These are phyloP conservation scores for Chironomus tepperi DNA, from an alignment of 1,140 invertebrate genomes.

Conservation along the genomic window DNA sequence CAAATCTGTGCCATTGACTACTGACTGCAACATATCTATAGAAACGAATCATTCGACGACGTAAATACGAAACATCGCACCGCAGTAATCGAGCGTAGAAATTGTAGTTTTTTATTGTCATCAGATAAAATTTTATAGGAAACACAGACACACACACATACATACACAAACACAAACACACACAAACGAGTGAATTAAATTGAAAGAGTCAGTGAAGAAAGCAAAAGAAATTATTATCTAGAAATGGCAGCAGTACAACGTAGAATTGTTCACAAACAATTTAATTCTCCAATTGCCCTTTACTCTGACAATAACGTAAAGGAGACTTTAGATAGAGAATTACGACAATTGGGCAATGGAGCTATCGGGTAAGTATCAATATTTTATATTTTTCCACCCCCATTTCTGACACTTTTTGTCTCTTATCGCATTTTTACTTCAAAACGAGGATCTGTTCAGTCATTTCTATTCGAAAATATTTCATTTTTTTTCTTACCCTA, in stretches of 20 bases:
- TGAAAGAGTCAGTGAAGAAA: constrained; percentile 23
- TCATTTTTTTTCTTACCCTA: too few relatives aligned
- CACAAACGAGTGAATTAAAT: background rate
- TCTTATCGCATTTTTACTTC: too few relatives aligned
- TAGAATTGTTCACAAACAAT: constrained; percentile 73
- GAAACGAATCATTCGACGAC: constrained; percentile 17
- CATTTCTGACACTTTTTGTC: too few relatives aligned
- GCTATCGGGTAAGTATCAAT: constrained; percentile 58
- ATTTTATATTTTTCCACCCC: background rate
- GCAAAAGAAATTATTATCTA: constrained; percentile 22
- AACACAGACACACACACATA: background rate
- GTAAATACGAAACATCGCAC: background rate
- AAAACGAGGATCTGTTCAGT: too few relatives aligned
- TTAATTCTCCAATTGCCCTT: constrained; percentile 79
- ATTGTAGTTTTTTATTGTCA: constrained; percentile 20
- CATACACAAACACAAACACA: background rate
- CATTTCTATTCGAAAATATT: too few relatives aligned
- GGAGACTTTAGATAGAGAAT: constrained; percentile 67
- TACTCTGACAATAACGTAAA: constrained; percentile 75
- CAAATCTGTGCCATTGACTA: too few relatives aligned
- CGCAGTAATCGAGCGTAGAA: constrained; percentile 18
- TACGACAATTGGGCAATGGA: constrained; percentile 64
- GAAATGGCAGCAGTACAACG: constrained; percentile 50
- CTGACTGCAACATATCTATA: background rate
- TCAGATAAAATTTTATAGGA: constrained; percentile 2